Evolutionary conservation across 2,797 vertebrate species (phyloP).

Genomic region (Leptodactylus fallax): DNA sequence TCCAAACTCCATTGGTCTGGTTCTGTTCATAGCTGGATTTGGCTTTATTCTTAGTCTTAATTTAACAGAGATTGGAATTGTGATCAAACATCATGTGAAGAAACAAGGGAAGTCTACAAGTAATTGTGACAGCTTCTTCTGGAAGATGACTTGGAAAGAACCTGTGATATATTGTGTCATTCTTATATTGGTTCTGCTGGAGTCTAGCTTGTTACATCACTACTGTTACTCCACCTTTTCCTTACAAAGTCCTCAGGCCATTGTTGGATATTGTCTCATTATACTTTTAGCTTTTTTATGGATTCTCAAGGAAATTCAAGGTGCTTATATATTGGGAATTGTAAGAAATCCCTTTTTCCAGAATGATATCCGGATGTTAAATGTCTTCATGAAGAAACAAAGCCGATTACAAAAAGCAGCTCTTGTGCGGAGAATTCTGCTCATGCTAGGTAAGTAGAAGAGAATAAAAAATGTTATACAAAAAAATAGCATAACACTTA

Average conservation of each 20-base stretch:
- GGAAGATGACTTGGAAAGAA: constrained; percentile 81
- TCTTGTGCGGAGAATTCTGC: constrained; percentile 86
- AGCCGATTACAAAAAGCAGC: constrained; percentile 84
- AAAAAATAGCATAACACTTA: background rate
- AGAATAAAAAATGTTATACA: background rate
- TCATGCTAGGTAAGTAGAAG: constrained; percentile 86
- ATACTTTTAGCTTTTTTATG: constrained; percentile 81
- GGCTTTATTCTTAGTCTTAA: constrained; percentile 96
- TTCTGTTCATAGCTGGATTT: constrained; percentile 90
- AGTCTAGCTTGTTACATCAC: constrained; percentile 86
- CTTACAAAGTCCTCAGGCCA: constrained; percentile 78
- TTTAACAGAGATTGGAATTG: constrained; percentile 81
- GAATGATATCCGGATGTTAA: constrained; percentile 84
- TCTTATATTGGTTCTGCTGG: constrained; percentile 80
- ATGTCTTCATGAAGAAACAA: constrained; percentile 86
- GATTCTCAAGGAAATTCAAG: constrained; percentile 90
- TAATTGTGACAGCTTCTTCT: constrained; percentile 71
- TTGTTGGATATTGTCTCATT: constrained; percentile 86
- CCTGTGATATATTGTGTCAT: constrained; percentile 80
- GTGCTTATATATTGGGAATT: constrained; percentile 88
- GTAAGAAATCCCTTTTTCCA: constrained; percentile 94
- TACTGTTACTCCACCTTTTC: constrained; percentile 76
- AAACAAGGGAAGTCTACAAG: constrained; percentile 68
- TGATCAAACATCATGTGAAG: constrained; percentile 72
- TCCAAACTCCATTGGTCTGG: constrained; percentile 86